Evolutionary conservation across 92 coral and sea anemone species (phyloP).

Genomic region (Diadumene lineata): DNA sequence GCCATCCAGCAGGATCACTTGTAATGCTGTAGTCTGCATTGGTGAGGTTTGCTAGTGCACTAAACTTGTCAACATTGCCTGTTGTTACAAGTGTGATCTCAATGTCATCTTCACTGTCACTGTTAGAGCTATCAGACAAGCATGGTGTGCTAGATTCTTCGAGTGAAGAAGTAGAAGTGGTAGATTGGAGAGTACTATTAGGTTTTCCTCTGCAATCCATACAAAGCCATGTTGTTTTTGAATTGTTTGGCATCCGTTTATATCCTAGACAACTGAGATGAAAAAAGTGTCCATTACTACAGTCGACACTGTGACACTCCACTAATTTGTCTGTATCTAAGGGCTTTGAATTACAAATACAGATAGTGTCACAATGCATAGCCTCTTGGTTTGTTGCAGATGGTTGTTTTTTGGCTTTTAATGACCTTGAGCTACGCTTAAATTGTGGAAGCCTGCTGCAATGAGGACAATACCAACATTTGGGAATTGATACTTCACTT

Average conservation of each 20-base stretch:
- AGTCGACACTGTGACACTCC: conserved; percentile 43
- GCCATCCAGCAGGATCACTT: conserved; percentile 37
- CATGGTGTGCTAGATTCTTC: not conserved
- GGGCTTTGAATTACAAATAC: conserved; percentile 43
- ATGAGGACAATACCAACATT: conserved; percentile 62
- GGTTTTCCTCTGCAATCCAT: conserved; percentile 26
- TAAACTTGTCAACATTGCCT: conserved; percentile 1
- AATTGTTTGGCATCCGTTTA: conserved; percentile 48
- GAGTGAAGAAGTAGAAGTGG: conserved; percentile 31
- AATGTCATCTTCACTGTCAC: conserved; percentile 39
- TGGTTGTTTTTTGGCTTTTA: conserved; percentile 21
- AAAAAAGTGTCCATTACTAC: conserved; percentile 16
- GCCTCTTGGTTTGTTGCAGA: conserved; percentile 28
- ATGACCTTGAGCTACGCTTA: conserved; percentile 42
- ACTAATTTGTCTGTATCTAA: conserved; percentile 29
- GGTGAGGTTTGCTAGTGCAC: conserved; percentile 14
- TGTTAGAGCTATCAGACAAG: conserved; percentile 17
- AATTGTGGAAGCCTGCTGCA: no score
- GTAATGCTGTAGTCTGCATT: conserved; percentile 23
- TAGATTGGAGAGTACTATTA: not conserved
- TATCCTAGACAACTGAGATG: conserved; percentile 27
- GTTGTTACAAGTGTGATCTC: conserved; percentile 1
- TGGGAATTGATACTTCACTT: conserved; percentile 42
- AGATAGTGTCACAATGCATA: conserved; percentile 18
- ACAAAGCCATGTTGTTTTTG: conserved; percentile 58